These are phyloP conservation scores for Neosalanx taihuensis DNA, from an alignment of 2,797 vertebrate genomes.

Conservation along the genomic window DNA sequence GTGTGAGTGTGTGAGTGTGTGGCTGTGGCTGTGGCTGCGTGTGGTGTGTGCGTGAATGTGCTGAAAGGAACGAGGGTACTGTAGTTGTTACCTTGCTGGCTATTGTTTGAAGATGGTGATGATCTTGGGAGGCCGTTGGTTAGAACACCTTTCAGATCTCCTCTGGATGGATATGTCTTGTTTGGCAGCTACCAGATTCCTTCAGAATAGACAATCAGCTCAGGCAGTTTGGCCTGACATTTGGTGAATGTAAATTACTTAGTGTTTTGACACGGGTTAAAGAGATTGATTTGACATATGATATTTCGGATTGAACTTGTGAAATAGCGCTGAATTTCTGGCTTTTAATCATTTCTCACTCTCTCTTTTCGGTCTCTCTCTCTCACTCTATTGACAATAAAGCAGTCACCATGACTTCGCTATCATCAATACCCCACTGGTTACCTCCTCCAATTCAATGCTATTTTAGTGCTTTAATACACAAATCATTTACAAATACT, in stretches of 20 bases:
- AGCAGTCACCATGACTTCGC: conserved; percentile 24
- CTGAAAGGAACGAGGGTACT: too few relatives aligned
- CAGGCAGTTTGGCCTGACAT: conserved; percentile 10
- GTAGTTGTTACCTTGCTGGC: too few relatives aligned
- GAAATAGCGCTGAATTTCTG: conserved; percentile 22
- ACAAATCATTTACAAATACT: conserved; percentile 49
- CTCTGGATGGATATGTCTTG: conserved; percentile 33
- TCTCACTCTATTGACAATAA: conserved; percentile 11
- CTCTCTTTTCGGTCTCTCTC: background rate
- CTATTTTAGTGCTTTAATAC: conserved; percentile 42
- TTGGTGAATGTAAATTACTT: conserved; percentile 20
- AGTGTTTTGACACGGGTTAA: conserved; percentile 19
- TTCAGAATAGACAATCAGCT: conserved; percentile 22
- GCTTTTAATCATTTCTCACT: conserved; percentile 34
- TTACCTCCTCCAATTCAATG: conserved; percentile 37
- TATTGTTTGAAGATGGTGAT: background rate
- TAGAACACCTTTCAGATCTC: conserved; percentile 17
- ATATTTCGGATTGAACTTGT: conserved; percentile 29
- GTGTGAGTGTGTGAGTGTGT: conserved; percentile 10
- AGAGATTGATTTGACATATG: conserved; percentile 37
- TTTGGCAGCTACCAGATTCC: conserved; percentile 25
- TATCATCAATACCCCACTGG: conserved; percentile 41
- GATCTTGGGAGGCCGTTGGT: background rate
- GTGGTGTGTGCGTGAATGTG: background rate
- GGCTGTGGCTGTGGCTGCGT: background rate